phyloP scores from a whole-genome alignment of 53 echinoderm and acorn worm genomes.

The Echinarachnius parma region DNA sequence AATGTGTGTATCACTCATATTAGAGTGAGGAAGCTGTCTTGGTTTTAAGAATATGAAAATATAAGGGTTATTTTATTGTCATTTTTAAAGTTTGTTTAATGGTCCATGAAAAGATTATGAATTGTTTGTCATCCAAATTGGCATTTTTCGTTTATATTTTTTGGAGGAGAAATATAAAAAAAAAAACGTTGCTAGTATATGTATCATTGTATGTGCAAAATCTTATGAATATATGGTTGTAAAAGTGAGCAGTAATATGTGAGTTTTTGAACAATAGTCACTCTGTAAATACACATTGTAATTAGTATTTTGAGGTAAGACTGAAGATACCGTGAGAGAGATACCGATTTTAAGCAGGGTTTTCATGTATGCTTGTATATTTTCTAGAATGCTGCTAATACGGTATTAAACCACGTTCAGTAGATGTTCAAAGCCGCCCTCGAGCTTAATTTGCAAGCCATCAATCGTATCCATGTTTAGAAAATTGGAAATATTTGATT shows the following conservation, averaged over 20 bases:
- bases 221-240: conserved; percentile 46
- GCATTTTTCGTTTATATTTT: too few species aligned
- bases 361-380: conserved; percentile 7
- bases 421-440: background rate
- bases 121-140: too few species aligned
- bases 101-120: background rate
- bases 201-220: conserved; percentile 34
- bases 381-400: conserved; percentile 31
- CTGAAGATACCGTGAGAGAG: background rate
- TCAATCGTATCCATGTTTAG: too few species aligned
- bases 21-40: too few species aligned
- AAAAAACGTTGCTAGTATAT: conserved; percentile 20
- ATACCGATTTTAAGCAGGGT: conserved; percentile 3
- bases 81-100: background rate
- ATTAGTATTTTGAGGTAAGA: conserved; percentile 6
- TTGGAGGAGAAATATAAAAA: too few species aligned
- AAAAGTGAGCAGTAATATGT: conserved; percentile 28
- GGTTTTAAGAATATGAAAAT: background rate
- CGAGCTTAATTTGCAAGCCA: too few species aligned
- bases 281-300: conserved; percentile 38
- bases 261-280: background rate
- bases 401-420: background rate
- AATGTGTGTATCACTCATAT: too few species aligned
- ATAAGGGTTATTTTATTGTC: too few species aligned
- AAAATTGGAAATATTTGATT: too few species aligned